Evolutionary conservation across 1,140 invertebrate species (phyloP), one percentile per base, ranked within the genome.

Genomic region (Palaemon carinicauda): DNA sequence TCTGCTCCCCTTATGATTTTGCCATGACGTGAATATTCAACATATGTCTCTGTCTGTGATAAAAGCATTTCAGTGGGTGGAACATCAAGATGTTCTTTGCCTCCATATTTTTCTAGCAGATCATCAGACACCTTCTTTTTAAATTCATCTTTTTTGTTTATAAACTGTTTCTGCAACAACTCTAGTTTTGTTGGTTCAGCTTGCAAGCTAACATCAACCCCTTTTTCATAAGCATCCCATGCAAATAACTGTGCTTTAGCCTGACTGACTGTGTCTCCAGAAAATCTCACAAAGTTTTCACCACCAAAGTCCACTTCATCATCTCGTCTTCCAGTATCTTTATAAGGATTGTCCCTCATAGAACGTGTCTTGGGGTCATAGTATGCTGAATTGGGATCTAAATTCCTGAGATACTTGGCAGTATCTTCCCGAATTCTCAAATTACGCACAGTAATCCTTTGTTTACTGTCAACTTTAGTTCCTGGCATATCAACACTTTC

Each of bases 351-450:
- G 90, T 99, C 98, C 83, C 98, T 94, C 99, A 99, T 99, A 0
- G 98, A 97, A 83, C 98, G 93, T 0, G 98, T 99, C 92, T 99
- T 99, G 0, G 98, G 98, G 93, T 99, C 99, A 92, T 99, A 99
- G 92, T 99, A 99, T 0, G 98, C 98, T 0, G 98, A 99, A 91
- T 98, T 98, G 0, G 96, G 95, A 93, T 99, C 98, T 87, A 99
- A 93, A 92, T 99, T 99, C 69, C 98, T 93, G 69, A 99, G 92
- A 93, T 99, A 99, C 92, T 99, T 99, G 0, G 98, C 98, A 0
- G 98, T 99, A 91, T 99, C 99, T 93, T 99, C 98, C 89, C 99
- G 93, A 88, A 99, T 99, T 90, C 99, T 94, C 86, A 99, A 92
- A 94, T 99, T 99, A 90, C 99, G 92, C 0, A 99, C 98, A 33